These are phyloP conservation scores for Hipparchia semele DNA, from an alignment of 2,888 invertebrate genomes.

Conservation along the genomic window DNA sequence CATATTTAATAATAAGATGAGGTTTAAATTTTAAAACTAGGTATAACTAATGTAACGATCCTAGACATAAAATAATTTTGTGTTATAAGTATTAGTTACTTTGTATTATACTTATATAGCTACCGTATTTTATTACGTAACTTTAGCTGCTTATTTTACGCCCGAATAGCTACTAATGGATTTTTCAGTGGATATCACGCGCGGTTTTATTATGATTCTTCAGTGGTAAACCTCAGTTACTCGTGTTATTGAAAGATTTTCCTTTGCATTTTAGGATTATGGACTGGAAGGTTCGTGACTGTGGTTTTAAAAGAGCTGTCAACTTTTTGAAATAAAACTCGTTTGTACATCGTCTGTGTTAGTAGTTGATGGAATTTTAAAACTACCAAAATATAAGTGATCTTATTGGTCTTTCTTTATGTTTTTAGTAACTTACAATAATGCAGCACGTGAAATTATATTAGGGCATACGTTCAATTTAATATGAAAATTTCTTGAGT, in stretches of 20 bases:
- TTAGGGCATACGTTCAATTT: conserved; percentile 43
- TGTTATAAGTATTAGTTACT: conserved; percentile 17
- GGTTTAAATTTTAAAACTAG: too few relatives aligned
- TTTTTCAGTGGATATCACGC: conserved; percentile 59
- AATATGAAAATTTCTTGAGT: conserved; percentile 51
- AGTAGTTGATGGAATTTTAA: too few relatives aligned
- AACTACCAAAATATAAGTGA: background rate
- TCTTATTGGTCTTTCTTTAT: background rate
- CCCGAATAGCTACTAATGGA: conserved; percentile 68
- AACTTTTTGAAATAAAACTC: background rate
- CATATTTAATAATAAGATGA: too few relatives aligned
- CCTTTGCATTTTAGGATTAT: conserved; percentile 62
- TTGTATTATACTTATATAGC: too few relatives aligned
- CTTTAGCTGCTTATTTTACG: conserved; percentile 62
- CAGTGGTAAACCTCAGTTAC: conserved; percentile 62
- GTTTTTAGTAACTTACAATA: too few relatives aligned
- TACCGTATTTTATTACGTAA: conserved; percentile 58
- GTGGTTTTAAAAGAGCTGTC: conserved; percentile 49
- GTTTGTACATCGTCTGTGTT: too few relatives aligned
- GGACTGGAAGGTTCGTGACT: conserved; percentile 62
- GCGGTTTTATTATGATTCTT: conserved; percentile 70
- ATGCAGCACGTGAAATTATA: conserved; percentile 33
- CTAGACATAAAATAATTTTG: conserved; percentile 48
- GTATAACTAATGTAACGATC: conserved; percentile 31
- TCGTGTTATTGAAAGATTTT: conserved; percentile 66